Evolutionary conservation across 2,797 vertebrate species (phyloP), one percentile per base, ranked within the genome.

Genomic region (Manis crassicaudata): DNA sequence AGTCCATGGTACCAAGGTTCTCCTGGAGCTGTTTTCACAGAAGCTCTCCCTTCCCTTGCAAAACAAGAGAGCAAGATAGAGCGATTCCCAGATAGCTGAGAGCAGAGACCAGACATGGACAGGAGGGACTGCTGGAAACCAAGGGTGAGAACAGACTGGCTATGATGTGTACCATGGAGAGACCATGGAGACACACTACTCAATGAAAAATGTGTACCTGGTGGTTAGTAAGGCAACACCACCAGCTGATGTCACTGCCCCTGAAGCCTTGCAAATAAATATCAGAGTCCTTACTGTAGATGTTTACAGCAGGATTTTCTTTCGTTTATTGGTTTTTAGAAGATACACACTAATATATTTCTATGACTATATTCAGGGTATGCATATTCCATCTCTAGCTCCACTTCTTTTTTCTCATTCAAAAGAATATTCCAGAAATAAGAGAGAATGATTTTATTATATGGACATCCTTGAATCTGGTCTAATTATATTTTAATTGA

Each of bases 401-500:
- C 25, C 12, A 54, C 21, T 60, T 80, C 5, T 73, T 92, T 82
- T 7, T 20, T 81, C 56, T 72, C 29, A 76, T 7, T 83, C 65
- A 40, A 73, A 65, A 96, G 29, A 92, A 43, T 60, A 84, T 58
- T 76, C 13, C 7, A 92, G 56, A 87, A 86, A 91, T 32, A 5
- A 75, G 13, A 65, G 37, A 92, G n/a, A 65, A 93, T 70, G 9
- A 60, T 83, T 87, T 91, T 73, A 70, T 68, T 40, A 43, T 27
- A 37, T 12, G 32, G 43, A 60, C 77, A 88, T 77, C 56, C 12
- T 96, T 88, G 14, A 90, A 73, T 91, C 68, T 90, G 17, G 20
- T 90, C 14, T 85, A 85, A 87, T 96, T 81, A n/a, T n/a, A 63
- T 67, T 85, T 95, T 72, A 81, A 60, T 76, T 76, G 14, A 93